Evolutionary conservation across 2,113 vertebrate genomes (phyloP).

Genomic region (Clarias magur): DNA sequence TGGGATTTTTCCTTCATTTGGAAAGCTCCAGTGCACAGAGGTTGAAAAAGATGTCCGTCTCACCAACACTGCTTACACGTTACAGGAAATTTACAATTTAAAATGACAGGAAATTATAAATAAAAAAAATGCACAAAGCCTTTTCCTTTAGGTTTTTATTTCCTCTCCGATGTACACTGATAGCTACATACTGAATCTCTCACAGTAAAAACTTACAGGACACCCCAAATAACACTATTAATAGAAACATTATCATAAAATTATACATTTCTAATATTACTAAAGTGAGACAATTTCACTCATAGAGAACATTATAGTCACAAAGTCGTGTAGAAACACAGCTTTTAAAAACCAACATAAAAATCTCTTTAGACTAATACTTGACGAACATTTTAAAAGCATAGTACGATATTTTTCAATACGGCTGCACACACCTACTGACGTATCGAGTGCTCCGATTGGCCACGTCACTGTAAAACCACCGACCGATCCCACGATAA

Average conservation of each 20-base stretch:
- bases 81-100: too few species aligned
- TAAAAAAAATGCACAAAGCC: neutral
- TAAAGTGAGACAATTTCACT: slow-evolving; percentile 3
- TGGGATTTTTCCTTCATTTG: neutral
- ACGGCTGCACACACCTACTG: neutral
- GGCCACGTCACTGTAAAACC: slow-evolving; percentile 11
- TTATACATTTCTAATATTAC: slow-evolving; percentile 7
- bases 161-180: slow-evolving; percentile 21
- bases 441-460: neutral
- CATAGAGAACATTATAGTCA: slow-evolving; percentile 23
- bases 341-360: neutral
- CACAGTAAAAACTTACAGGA: slow-evolving; percentile 22
- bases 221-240: slow-evolving; percentile 41
- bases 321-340: slow-evolving; percentile 17
- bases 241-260: slow-evolving; percentile 38
- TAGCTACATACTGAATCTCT: slow-evolving; percentile 23
- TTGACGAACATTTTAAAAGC: neutral
- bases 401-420: neutral
- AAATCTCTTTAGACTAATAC: slow-evolving; percentile 6
- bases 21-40: neutral
- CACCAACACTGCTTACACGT: too few species aligned
- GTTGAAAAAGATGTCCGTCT: neutral
- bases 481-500: neutral
- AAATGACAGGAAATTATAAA: too few species aligned
- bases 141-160: slow-evolving; percentile 15